Evolutionary conservation across 2,888 invertebrate species (phyloP), one percentile per base, ranked within the genome.

Genomic region (Cheilosia variabilis): DNA sequence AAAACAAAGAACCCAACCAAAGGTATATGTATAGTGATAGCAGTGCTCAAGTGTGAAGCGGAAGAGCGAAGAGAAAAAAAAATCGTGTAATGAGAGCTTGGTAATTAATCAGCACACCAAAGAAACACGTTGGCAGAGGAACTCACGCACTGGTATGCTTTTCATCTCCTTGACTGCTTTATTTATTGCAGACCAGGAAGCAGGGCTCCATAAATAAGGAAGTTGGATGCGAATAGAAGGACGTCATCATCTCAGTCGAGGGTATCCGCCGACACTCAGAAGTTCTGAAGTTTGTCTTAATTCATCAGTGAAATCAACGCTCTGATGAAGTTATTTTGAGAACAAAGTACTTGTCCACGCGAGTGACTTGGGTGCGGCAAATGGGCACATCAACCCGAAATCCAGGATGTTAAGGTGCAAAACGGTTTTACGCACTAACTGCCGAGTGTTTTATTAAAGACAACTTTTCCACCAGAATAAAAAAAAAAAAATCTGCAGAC

Each of bases 71-170:
- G 47, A 19, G 24, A 68, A 45, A 31, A 72, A 72, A 68, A 53
- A 68, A 43, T 55, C 53, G 22, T 31, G 75, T 81, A 81, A 75
- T 75, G 69, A 81, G 75, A 69, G 43, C 57, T 63, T 50, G 75
- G 81, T 34, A 81, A 81, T 81, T 81, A 75, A 81, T 81, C 75
- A 81, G 50, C 69, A 63, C 69, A 24, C 24, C 13, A 63, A 75
- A 47, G 50, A 63, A 53, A 65, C 47, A 73, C 22, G 45, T 34
- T 13, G 57, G n/a, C 43, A 53, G 24, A 65, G 43, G 7, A 31
- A 31, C 53, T 45, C 66, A 75, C 68, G 62, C 66, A 68, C 34
- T 58, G 47, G 24, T 41, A 27, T 55, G 58, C n/a, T 47, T 69
- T 57, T 47, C 9, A 19, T 43, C 5, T 24, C 17, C 45, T 57